Evolutionary conservation across 2,888 invertebrate genomes (phyloP), one percentile per base, ranked within the genome.

Genomic region (Apoda limacodes): DNA sequence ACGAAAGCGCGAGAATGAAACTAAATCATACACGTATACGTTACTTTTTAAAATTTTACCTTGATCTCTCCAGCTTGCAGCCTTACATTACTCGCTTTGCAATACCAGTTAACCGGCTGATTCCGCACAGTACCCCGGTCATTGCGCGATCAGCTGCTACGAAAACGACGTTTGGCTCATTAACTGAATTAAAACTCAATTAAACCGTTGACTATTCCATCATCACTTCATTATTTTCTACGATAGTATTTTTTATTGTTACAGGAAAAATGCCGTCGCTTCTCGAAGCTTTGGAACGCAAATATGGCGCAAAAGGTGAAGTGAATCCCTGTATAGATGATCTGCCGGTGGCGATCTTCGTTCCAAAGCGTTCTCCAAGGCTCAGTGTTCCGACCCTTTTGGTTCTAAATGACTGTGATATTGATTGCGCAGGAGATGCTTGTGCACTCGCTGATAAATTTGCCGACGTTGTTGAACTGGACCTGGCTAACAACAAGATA

Each of bases 401-500:
- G 52, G 93, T 95, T 44, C 85, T 96, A 32, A 95, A 95, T 54
- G 92, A 93, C 74, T 94, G 94, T 72, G 92, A 92, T 64, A 95
- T 96, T 43, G 90, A 93, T 58, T 88, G 89, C 55, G 94, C 95
- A 23, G 96, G 96, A 13, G 90, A 91, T 59, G 88, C 90, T 30
- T 85, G 88, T 39, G 88, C 86, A 38, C 82, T 95, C 32, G 87
- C 89, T 21, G 89, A 88, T 47, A 92, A 92, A 63, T 95, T 93
- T 62, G 88, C 89, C 30, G 88, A 90, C 49, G 95, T 97, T n/a
- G 89, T 92, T 48, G 97, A 97, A 67, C 83, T 97, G 46, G 97
- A 98, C 66, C 83, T 98, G 49, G 95, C 96, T 22, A 93, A 95
- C 62, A 98, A 98, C 69, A 90, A 91, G 61, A 84, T 97, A 12